Base-by-base conservation (phyloP, 2,888 invertebrate species). In the Buathra laborator region DNA sequence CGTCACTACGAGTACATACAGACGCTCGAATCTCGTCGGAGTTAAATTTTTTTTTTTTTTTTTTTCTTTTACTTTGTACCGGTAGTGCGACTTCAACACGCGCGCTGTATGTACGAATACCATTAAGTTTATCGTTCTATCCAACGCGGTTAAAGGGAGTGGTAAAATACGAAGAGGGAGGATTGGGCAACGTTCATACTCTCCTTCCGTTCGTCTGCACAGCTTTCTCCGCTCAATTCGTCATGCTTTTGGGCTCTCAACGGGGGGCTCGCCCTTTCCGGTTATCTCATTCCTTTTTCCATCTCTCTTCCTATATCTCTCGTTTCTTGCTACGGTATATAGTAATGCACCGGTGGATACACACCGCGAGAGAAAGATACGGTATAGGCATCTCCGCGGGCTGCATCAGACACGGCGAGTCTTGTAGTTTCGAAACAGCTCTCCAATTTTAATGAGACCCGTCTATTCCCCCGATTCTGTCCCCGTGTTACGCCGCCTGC, bases 371-470 rank as follows among this genome's bases (percentile, higher is more conserved):
- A 64, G 37, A 67, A 56, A 16, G 16, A 56, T 19, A 56, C 16
- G 24, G 44, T 43, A 43, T 12, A 43, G 46, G n/a, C 59, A 12
- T 24, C 19, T 72, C 24, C n/a, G 6, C 48, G 29, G 89, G 88
- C 90, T 92, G 92, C 92, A 91, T 91, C 92, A 91, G 93, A 93
- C 93, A 91, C 92, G 90, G 90, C 91, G 37, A 91, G 92, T 91
- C 91, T 91, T 91, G 92, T 91, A 93, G 92, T 93, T 93, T 91
- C 91, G 91, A 92, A 93, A 93, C 93, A 93, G 90, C 92, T 90
- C 93, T 93, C 92, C 92, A 93, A 93, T 93, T 93, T 93, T 93
- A 93, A 93, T 93, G 93, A 93, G 93, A 90, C 90, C 90, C 91
- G 91, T 92, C 92, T 91, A 92, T 92, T 93, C 91, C 91, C 90